A percentile compares a stretch with the other conserved stretches of the same genome.
Conservation (phyloP, 2,888 invertebrate genomes). For the Selenia dentaria region DNA sequence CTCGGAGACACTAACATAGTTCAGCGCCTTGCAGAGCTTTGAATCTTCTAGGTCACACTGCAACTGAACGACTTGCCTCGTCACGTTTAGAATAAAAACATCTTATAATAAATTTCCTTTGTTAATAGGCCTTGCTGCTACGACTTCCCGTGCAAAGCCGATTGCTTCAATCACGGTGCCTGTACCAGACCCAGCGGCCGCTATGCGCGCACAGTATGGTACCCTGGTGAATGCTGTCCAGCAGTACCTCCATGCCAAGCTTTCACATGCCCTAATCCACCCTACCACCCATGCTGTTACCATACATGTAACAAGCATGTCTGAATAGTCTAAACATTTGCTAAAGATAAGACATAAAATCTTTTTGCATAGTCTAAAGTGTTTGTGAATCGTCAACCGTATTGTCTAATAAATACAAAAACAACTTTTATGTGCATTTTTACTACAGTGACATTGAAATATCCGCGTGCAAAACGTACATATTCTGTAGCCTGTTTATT, state of each 20-base stretch:
- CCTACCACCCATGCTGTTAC: constrained; percentile 73
- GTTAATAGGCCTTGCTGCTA: constrained; percentile 72
- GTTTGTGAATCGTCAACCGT: constrained; percentile 22
- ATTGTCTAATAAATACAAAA: constrained; percentile 12
- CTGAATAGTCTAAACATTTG: constrained; percentile 30
- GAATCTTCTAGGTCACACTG: no score
- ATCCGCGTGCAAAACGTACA: constrained; percentile 5
- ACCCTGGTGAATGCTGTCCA: constrained; percentile 73
- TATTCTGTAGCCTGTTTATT: constrained; percentile 39
- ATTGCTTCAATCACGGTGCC: constrained; percentile 77
- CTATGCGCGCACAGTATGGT: constrained; percentile 74
- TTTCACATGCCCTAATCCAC: constrained; percentile 75
- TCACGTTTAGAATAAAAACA: no score
- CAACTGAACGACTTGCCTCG: no score
- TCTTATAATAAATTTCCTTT: no score
- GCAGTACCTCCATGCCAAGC: constrained; percentile 70
- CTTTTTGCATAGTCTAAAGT: not conserved
- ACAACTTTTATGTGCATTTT: not conserved
- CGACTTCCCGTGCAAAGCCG: constrained; percentile 75
- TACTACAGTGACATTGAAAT: constrained; percentile 8
- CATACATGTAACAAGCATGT: constrained; percentile 72
- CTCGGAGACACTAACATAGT: no score
- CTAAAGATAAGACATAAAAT: no score
- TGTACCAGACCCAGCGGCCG: constrained; percentile 73
- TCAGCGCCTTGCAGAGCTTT: no score